A percentile compares a stretch with the other conserved stretches of the same genome.
Conservation (phyloP, 2,888 invertebrate genomes). For the Rhagophthalmus giganteus region DNA sequence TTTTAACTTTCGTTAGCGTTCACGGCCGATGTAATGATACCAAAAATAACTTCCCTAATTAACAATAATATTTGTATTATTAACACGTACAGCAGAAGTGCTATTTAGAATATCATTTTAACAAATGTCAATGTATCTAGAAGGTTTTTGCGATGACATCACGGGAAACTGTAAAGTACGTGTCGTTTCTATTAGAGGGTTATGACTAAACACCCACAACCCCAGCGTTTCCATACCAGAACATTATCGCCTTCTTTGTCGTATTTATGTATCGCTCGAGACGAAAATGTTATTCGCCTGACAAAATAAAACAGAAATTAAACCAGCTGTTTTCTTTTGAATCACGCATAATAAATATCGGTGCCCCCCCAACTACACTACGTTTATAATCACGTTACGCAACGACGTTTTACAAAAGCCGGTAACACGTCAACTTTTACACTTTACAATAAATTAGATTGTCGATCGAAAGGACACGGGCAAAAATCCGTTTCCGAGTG, state of each 20-base stretch:
- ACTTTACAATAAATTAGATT: no score
- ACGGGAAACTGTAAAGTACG: constrained; percentile 30
- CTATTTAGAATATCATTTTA: constrained; percentile 12
- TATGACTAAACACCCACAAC: constrained; percentile 26
- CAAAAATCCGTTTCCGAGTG: no score
- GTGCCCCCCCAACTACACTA: no score
- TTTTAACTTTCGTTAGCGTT: no score
- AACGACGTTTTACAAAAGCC: no score
- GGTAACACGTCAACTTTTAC: no score
- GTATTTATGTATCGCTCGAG: no score
- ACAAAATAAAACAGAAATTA: neutral
- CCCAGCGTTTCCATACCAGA: neutral
- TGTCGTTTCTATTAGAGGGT: constrained; percentile 23
- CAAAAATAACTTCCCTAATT: constrained; percentile 3
- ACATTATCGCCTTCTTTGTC: neutral
- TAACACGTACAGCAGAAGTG: constrained; percentile 4
- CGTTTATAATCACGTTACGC: no score
- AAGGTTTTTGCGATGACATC: constrained; percentile 30
- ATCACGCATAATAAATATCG: neutral
- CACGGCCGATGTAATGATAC: no score
- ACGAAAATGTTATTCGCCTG: no score
- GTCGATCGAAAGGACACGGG: no score
- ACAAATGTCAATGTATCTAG: constrained; percentile 12
- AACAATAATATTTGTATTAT: constrained; percentile 13
- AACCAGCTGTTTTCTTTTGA: neutral